These are phyloP conservation scores for Drosophila nr. perissopoda DNA, from an alignment of 2,888 invertebrate genomes.

Conservation along the genomic window DNA sequence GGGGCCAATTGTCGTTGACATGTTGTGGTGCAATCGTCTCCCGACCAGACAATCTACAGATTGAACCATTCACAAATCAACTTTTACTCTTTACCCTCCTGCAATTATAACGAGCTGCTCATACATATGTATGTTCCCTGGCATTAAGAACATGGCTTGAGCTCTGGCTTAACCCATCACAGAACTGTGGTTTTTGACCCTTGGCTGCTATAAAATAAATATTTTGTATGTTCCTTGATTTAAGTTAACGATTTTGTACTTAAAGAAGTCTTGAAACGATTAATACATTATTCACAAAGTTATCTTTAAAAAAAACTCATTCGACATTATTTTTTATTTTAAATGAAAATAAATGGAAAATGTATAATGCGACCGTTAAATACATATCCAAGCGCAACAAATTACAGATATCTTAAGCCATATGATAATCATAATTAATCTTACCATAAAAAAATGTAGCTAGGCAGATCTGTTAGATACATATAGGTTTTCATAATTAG, in stretches of 20 bases:
- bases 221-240: neutral
- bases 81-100: constrained; percentile 22
- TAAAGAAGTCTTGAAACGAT: neutral
- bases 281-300: neutral
- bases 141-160: constrained; percentile 11
- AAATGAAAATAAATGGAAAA: neutral
- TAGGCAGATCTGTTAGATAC: neutral
- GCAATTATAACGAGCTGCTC: constrained; percentile 24
- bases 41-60: constrained; percentile 33
- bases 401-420: neutral
- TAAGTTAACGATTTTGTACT: neutral
- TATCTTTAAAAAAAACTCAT: neutral
- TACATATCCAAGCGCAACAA: neutral
- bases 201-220: constrained; percentile 9
- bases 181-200: constrained; percentile 33
- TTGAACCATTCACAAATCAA: constrained; percentile 57
- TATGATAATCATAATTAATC: neutral
- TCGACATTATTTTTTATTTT: neutral
- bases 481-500: neutral
- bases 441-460: neutral
- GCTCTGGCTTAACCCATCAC: constrained; percentile 20
- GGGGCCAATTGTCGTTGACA: constrained; percentile 60
- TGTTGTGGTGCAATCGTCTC: constrained; percentile 22
- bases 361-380: neutral
- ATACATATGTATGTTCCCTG: constrained; percentile 1